Conservation (phyloP, 2,888 invertebrate species). For the Dinocampus coccinellae region DNA sequence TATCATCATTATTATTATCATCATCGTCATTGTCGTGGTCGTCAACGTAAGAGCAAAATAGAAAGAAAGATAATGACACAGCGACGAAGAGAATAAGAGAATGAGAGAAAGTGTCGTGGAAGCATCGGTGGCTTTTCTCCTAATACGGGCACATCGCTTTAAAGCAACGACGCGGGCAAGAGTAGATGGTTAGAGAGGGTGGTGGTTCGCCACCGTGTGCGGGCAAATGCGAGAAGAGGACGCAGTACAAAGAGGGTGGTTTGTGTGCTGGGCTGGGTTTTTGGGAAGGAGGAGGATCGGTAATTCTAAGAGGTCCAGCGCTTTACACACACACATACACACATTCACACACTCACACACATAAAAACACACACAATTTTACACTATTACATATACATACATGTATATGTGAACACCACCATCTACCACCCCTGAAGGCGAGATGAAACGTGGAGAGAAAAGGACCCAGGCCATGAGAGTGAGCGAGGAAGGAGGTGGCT, state of each 20-base stretch:
- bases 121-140: constrained; percentile 26
- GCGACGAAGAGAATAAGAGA: constrained; percentile 17
- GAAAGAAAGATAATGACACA: neutral
- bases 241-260: constrained; percentile 36
- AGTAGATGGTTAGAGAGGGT: constrained; percentile 54
- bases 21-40: too few relatives aligned
- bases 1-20: too few relatives aligned
- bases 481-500: constrained; percentile 54
- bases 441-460: constrained; percentile 38
- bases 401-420: constrained; percentile 16
- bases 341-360: too few relatives aligned
- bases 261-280: constrained; percentile 35
- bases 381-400: too few relatives aligned
- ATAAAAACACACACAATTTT: too few relatives aligned
- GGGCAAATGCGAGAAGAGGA: constrained; percentile 31
- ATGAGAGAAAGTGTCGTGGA: too few relatives aligned
- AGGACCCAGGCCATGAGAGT: constrained; percentile 26
- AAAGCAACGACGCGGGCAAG: constrained; percentile 50
- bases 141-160: constrained; percentile 65
- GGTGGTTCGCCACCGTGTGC: constrained; percentile 52
- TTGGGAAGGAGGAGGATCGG: constrained; percentile 57
- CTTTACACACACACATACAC: constrained; percentile 59
- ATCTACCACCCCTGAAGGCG: constrained; percentile 28
- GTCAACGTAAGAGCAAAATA: neutral
- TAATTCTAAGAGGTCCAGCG: constrained; percentile 68